Evolutionary conservation across 2,113 vertebrate species (phyloP), one percentile per base, ranked within the genome.

Genomic region (Marmota flaviventris): DNA sequence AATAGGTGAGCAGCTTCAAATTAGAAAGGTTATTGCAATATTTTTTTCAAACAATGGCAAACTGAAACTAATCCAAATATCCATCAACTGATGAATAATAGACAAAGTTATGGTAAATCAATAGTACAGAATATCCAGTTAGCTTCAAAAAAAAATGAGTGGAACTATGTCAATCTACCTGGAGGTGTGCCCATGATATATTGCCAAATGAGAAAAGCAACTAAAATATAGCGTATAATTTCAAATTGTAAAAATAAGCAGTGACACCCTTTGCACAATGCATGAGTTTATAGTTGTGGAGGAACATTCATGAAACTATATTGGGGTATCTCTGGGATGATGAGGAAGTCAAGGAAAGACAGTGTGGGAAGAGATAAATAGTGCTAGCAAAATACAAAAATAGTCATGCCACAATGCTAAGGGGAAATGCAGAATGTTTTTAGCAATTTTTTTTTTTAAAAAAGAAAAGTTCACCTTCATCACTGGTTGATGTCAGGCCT

Each of bases 21-120:
- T 69, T 45, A 63, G 83, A 88, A 58, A 34, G 7, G 16, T 53
- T 56, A 37, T n/a, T 87, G 2, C 27, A 70, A 56, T 51, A 17
- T 63, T 61, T 81, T 67, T 14, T 82, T 86, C 75, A 86, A 61
- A 77, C 32, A 20, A 82, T 27, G 85, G 51, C 48, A 93, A 79
- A 27, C 11, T 70, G 32, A 70, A 91, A 65, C 32, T 73, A 51
- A 85, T 0, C 11, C 16, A 63, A 73, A 73, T 34, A 18, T 32
- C 18, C 75, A 69, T 75, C 25, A 86, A 79, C 16, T 61, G 22
- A 1, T 25, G 39, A 78, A 14, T 24, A 77, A 58, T 0, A 39
- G 37, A 58, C 90, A 67, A 93, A 56, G 37, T n/a, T 37, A 25
- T 39, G 12, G 18, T 53, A 51, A 89, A 34, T 34, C 48, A 51